A percentile compares a stretch with the other conserved stretches of the same genome.
Conservation (phyloP, 1,140 invertebrate species). For the Scaptomyza montana region DNA sequence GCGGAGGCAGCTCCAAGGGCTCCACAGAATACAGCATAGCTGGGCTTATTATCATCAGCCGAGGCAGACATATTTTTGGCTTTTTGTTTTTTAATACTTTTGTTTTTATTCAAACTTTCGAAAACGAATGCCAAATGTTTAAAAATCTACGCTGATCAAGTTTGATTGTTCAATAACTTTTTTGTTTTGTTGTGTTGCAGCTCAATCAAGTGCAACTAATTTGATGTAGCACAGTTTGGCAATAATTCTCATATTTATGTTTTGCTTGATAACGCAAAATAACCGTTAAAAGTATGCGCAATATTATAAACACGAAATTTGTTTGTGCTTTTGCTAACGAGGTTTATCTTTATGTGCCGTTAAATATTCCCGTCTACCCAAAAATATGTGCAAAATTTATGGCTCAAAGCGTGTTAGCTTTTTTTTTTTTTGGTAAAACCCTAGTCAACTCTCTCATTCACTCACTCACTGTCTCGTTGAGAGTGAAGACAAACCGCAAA, state of each 20-base stretch:
- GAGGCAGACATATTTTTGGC: conserved; percentile 32
- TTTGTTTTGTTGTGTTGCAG: background rate
- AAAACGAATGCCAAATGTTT: background rate
- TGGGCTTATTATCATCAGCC: conserved; percentile 83
- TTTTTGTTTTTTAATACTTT: background rate
- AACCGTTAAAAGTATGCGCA: conserved; percentile 27
- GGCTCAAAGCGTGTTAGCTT: conserved; percentile 14
- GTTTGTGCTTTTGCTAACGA: conserved; percentile 33
- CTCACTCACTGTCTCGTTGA: too few species aligned
- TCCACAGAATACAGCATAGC: conserved; percentile 92
- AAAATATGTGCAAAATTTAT: conserved; percentile 49
- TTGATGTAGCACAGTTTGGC: conserved; percentile 15
- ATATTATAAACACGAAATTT: conserved; percentile 15
- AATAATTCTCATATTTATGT: conserved; percentile 48
- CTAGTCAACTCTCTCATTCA: background rate
- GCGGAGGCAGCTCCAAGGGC: conserved; percentile 98
- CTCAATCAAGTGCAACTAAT: conserved; percentile 35
- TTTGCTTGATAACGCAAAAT: conserved; percentile 20
- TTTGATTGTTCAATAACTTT: background rate
- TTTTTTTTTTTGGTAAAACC: background rate
- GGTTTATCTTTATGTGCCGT: conserved; percentile 58
- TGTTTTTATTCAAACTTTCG: background rate
- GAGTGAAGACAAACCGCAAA: conserved; percentile 35
- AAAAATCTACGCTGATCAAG: background rate
- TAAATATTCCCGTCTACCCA: conserved; percentile 44